Conservation (phyloP, 2,888 invertebrate genomes). For the Zeuzera pyrina region DNA sequence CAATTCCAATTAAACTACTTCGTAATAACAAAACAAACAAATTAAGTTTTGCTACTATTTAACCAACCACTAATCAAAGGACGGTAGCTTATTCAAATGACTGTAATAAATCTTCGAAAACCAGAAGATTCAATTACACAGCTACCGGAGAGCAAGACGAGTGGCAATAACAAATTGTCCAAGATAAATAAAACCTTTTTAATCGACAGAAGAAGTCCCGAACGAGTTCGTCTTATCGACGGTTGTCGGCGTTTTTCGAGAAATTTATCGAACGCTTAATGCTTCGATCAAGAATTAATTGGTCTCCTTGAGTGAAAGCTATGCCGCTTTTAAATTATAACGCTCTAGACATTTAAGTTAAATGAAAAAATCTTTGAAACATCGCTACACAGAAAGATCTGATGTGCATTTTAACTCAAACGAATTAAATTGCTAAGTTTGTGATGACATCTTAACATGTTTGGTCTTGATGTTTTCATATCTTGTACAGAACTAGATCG, state of each 20-base stretch:
- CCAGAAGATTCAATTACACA: constrained; percentile 69
- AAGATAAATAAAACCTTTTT: constrained; percentile 69
- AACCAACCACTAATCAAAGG: constrained; percentile 49
- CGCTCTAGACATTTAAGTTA: too few species aligned
- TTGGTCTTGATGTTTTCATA: not conserved
- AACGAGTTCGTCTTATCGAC: constrained; percentile 46
- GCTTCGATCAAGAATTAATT: constrained; percentile 59
- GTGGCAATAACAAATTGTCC: constrained; percentile 70
- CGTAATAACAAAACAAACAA: constrained; percentile 25
- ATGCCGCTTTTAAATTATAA: constrained; percentile 52
- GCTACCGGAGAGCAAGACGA: constrained; percentile 62
- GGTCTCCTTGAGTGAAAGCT: constrained; percentile 48
- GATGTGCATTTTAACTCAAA: not conserved
- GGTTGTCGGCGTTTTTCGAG: constrained; percentile 37
- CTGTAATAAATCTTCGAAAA: constrained; percentile 56
- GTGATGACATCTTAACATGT: constrained; percentile 7
- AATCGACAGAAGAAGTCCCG: constrained; percentile 46
- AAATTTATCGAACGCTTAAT: constrained; percentile 61
- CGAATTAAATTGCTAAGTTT: too few species aligned
- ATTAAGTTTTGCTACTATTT: constrained; percentile 30
- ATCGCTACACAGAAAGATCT: too few species aligned
- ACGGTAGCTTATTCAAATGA: constrained; percentile 59
- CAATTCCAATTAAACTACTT: constrained; percentile 19
- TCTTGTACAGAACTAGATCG: too few species aligned
- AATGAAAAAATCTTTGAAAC: too few species aligned